Base-by-base conservation (phyloP, 2,888 invertebrate species). In the Pandemis cinnamomeana region DNA sequence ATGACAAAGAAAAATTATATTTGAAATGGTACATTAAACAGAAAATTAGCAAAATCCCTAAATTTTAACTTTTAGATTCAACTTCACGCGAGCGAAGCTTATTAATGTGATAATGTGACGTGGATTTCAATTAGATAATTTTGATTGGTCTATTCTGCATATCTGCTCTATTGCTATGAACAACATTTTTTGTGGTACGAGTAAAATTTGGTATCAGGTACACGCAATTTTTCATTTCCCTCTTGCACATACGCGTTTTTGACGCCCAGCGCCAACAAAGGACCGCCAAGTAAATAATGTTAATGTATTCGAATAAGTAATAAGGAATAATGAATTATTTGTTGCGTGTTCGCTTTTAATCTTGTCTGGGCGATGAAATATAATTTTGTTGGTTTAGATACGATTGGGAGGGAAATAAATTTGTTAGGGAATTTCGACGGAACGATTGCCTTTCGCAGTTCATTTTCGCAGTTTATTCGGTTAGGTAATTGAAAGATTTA, bases 251-350 rank as follows among this genome's bases (percentile, higher is more conserved):
- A 53, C n/a, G 67, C 41, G 5, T 0, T 67, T 42, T 67, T 53
- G 64, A 41, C 8, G 51, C 7, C 1, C 5, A n/a, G 10, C 66
- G 41, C 44, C 15, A 55, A 72, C 63, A 15, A 55, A 55, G 55
- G 48, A 13, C 68, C n/a, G 27, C 1, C 44, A 41, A 67, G 42
- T 62, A 68, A 72, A 72, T 58, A 68, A 72, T 72, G 72, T 46
- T 72, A 72, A 72, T 68, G 72, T 72, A 72, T 68, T 72, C 63
- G 72, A 72, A 73, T 73, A 73, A 64, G 63, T 60, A 73, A 73
- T 51, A 48, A 63, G 72, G 68, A 64, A 63, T 68, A 72, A 72
- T 72, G 68, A 68, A 72, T 72, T 58, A 68, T 68, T 68, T 68
- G 63, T 72, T 63, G 68, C 55, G 20, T 48, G 58, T 27, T 64